Percentiles rank a stretch among this genome's conserved stretches.
Evolutionary conservation across 2,797 vertebrate species (phyloP).

Genomic region (Enteromius treurensis): DNA sequence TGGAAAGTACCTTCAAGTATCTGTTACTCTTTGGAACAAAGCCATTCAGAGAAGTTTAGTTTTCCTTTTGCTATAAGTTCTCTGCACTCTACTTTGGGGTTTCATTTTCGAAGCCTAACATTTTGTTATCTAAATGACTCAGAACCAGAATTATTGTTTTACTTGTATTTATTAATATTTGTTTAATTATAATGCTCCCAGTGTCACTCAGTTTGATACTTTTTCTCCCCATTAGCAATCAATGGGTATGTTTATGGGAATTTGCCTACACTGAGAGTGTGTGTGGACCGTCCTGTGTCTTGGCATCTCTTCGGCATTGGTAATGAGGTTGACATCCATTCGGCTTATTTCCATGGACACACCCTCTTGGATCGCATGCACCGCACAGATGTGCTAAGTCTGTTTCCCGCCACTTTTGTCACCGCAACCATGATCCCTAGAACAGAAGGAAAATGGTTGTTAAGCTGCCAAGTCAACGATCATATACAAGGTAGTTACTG

Average conservation of each 20-base stretch:
- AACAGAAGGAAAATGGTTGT: conserved; percentile 77
- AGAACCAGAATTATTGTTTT: background rate
- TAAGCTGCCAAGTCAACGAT: conserved; percentile 79
- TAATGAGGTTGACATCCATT: conserved; percentile 81
- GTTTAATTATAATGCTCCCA: background rate
- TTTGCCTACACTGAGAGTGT: conserved; percentile 76
- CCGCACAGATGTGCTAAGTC: conserved; percentile 75
- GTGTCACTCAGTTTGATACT: background rate
- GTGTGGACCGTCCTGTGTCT: conserved; percentile 68
- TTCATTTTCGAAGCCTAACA: background rate
- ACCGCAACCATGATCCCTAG: conserved; percentile 78
- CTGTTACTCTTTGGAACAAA: background rate
- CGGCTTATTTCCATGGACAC: conserved; percentile 81
- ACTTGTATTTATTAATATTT: background rate
- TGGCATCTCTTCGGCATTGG: conserved; percentile 85
- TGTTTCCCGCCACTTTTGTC: conserved; percentile 84
- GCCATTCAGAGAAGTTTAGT: conserved; percentile 8
- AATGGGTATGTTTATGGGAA: conserved; percentile 83
- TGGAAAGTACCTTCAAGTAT: conserved; percentile 17
- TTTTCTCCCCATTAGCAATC: conserved; percentile 72
- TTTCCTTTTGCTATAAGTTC: background rate
- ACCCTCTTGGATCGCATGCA: conserved; percentile 73
- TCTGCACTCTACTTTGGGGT: background rate
- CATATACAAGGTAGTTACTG: conserved; percentile 75
- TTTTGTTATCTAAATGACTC: background rate